Evolutionary conservation across 2,888 invertebrate genomes (phyloP), one percentile per base, ranked within the genome.

Genomic region (Asteroscopus sphinx): DNA sequence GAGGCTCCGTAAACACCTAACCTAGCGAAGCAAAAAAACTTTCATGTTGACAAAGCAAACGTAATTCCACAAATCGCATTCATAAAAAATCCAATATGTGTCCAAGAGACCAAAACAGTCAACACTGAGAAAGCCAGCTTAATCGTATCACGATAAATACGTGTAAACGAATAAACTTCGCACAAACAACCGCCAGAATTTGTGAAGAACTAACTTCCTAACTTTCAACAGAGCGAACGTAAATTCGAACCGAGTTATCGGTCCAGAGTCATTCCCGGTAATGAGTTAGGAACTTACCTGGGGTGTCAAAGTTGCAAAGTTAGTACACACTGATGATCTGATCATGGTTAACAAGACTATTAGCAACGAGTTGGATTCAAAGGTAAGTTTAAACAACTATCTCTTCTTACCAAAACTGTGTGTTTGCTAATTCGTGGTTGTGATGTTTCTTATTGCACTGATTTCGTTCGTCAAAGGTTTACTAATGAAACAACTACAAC

Each of bases 201-300:
- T 51, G 56, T 65, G 67, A 78, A 77, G 74, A 81, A 77, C 46
- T 39, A 48, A 68, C 58, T 71, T 64, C 44, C 45, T 1, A 70
- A 70, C 42, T 60, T 68, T 33, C 54, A 41, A 47, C 63, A 58
- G 47, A 36, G 69, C 64, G 66, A 49, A 70, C 63, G 70, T 64
- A 60, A 73, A 78, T 80, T 74, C 52, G 73, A 75, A 78, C 58
- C 59, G 55, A 71, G 74, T 76, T 80, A 76, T 79, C 73, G 72
- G 68, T 72, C 69, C 64, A 49, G 71, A 66, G 75, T 71, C 74
- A 64, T 74, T 73, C 62, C 52, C 46, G 48, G 62, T 77, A 80
- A 80, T 76, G 82, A 81, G 79, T 77, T 79, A 46, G 53, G 68
- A 80, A 81, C 63, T 73, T 65, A 69, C 74, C 68, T 68, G 65